These are phyloP conservation scores for Colletes gigas DNA, from an alignment of 1,140 invertebrate genomes.

Conservation along the genomic window DNA sequence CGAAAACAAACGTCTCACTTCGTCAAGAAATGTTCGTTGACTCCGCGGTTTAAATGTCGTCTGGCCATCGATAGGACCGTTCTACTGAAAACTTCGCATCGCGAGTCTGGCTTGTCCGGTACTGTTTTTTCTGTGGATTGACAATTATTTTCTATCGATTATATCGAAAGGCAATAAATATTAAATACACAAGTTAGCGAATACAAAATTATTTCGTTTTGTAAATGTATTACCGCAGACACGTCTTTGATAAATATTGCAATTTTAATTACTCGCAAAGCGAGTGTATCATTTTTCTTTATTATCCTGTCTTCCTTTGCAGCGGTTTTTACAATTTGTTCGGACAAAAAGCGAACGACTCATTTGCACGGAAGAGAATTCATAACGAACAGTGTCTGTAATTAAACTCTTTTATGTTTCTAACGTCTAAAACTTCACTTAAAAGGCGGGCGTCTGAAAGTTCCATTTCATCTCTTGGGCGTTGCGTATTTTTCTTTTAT, in stretches of 20 bases:
- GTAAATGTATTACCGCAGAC: no score
- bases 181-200: no score
- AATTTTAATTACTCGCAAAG: not conserved
- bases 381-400: slow-evolving; percentile 24
- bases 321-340: slow-evolving; percentile 1
- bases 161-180: no score
- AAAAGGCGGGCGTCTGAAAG: slow-evolving; percentile 19
- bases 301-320: not conserved
- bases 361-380: slow-evolving; percentile 24
- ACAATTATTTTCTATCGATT: no score
- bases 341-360: slow-evolving; percentile 16
- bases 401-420: slow-evolving; percentile 33
- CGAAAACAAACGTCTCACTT: not conserved
- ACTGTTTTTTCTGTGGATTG: no score
- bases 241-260: not conserved
- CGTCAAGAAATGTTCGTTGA: not conserved
- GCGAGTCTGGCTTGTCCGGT: no score
- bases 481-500: slow-evolving; percentile 1
- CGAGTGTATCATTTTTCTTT: not conserved
- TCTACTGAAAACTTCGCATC: no score
- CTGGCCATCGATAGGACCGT: no score
- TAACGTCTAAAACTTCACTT: slow-evolving; percentile 4
- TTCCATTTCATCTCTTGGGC: slow-evolving; percentile 27
- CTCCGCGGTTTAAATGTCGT: not conserved
- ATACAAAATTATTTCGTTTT: no score